Conservation (phyloP, 2,888 invertebrate species). For the Drosophila quasianomalipes region DNA sequence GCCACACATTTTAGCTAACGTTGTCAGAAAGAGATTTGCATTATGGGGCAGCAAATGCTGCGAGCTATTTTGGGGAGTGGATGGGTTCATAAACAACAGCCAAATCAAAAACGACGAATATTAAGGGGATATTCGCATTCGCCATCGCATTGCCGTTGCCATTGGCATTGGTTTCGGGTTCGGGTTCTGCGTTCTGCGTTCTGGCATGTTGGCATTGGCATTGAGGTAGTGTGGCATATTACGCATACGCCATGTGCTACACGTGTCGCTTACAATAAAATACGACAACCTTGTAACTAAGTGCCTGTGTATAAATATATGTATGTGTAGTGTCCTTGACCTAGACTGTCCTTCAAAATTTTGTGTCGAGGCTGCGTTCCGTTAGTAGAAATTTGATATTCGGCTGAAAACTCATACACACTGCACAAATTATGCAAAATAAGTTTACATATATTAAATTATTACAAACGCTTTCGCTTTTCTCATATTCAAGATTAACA, state of each 20-base stretch:
- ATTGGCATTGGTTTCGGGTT: not conserved
- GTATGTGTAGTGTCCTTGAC: slow-evolving; percentile 26
- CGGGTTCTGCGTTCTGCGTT: not conserved
- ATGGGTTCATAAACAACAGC: not conserved
- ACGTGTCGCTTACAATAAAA: slow-evolving; percentile 27
- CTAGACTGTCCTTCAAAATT: slow-evolving; percentile 15
- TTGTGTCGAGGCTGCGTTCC: slow-evolving; percentile 20
- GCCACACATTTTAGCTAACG: slow-evolving; percentile 53
- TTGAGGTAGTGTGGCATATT: slow-evolving; percentile 50
- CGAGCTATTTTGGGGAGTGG: not conserved
- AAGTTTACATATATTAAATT: not conserved
- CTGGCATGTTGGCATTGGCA: slow-evolving; percentile 49
- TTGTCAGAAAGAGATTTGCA: slow-evolving; percentile 50
- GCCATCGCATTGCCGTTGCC: not conserved
- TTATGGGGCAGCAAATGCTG: slow-evolving; percentile 38
- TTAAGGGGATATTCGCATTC: slow-evolving; percentile 36
- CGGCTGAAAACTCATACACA: slow-evolving; percentile 11
- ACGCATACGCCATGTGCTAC: slow-evolving; percentile 49
- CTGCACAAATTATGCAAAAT: not conserved
- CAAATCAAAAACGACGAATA: slow-evolving; percentile 29
- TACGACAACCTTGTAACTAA: slow-evolving; percentile 35
- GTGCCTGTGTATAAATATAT: slow-evolving; percentile 6
- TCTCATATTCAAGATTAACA: not conserved
- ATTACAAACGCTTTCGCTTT: not conserved
- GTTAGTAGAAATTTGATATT: slow-evolving; percentile 23